These are phyloP conservation scores for Tarsius wallacei DNA, from an alignment of 2,797 vertebrate genomes.

Conservation along the genomic window DNA sequence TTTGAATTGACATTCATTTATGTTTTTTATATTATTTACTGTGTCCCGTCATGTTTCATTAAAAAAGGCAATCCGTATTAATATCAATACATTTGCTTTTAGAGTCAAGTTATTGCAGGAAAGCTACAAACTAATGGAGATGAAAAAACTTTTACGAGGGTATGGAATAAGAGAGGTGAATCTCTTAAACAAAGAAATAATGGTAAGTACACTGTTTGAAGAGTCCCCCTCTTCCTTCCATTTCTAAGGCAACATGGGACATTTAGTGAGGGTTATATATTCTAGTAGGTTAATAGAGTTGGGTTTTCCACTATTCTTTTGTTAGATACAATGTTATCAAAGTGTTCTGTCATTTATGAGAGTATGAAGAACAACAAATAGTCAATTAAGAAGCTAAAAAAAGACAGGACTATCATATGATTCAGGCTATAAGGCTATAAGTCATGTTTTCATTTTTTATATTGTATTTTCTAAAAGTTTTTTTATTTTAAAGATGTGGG, in stretches of 20 bases:
- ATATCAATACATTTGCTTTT: conserved; percentile 50
- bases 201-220: conserved; percentile 90
- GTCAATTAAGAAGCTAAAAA: neutral
- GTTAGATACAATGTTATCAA: neutral
- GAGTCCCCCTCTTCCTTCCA: neutral
- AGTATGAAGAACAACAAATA: neutral
- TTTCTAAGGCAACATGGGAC: neutral
- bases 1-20: neutral
- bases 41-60: neutral
- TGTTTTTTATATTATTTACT: neutral
- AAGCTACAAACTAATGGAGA: conserved; percentile 97
- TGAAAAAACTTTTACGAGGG: conserved; percentile 96
- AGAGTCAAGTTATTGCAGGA: conserved; percentile 97
- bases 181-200: conserved; percentile 94
- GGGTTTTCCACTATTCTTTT: neutral
- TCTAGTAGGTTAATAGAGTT: neutral
- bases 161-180: conserved; percentile 97
- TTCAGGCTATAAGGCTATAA: neutral
- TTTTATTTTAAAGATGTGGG: too few relatives aligned
- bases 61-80: neutral
- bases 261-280: neutral
- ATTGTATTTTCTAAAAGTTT: too few relatives aligned
- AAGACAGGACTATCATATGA: neutral
- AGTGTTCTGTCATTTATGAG: neutral
- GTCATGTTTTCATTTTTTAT: conserved; percentile 57